A percentile compares a stretch with the other conserved stretches of the same genome.
These are phyloP conservation scores for Arbacia lixula DNA, from an alignment of 53 echinoderm and acorn worm species.

Conservation along the genomic window DNA sequence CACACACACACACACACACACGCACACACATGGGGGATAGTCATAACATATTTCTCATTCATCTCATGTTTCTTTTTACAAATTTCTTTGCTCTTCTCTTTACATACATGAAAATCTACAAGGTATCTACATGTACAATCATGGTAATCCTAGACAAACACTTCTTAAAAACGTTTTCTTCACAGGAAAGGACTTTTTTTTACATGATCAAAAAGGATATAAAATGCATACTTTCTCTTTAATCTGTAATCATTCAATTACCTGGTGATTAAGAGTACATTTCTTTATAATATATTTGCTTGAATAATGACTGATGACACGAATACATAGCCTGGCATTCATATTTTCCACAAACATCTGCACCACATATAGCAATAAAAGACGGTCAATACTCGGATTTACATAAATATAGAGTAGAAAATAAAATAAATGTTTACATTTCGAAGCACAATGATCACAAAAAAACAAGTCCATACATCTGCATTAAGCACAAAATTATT, in stretches of 20 bases:
- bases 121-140: slow-evolving; percentile 34
- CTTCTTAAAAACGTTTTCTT: slow-evolving; percentile 9
- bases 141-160: background rate
- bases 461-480: no score
- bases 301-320: background rate
- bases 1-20: slow-evolving; percentile 43
- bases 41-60: slow-evolving; percentile 1
- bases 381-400: no score
- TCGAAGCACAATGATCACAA: no score
- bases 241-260: background rate
- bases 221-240: slow-evolving; percentile 39
- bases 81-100: background rate
- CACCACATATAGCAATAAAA: no score
- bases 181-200: no score
- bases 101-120: slow-evolving; percentile 37
- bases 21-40: slow-evolving; percentile 14
- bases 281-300: background rate
- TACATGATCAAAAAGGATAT: slow-evolving; percentile 20
- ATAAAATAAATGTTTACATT: no score
- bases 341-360: no score
- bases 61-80: slow-evolving; percentile 1
- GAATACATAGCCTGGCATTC: no score
- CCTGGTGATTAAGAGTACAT: background rate
- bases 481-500: no score
- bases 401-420: no score